Evolutionary conservation across 2,888 invertebrate species (phyloP).

Genomic region (Ennomos erosarius): DNA sequence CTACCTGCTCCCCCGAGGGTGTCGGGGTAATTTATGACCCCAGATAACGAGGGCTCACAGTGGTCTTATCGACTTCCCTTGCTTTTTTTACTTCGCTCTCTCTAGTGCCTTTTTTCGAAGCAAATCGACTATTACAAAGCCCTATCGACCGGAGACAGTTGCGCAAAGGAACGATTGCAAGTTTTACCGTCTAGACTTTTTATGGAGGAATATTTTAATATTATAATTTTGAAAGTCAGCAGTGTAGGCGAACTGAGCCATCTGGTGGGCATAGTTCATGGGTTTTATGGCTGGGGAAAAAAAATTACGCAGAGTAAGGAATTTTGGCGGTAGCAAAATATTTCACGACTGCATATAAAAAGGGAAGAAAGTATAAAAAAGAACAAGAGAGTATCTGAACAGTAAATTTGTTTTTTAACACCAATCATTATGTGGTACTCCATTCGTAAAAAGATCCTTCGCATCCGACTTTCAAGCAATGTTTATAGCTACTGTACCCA

Average conservation of each 20-base stretch:
- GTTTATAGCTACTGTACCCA: conserved; percentile 65
- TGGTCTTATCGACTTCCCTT: conserved; percentile 80
- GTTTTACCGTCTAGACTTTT: conserved; percentile 57
- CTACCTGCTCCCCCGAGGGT: conserved; percentile 79
- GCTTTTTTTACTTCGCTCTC: conserved; percentile 68
- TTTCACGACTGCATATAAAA: conserved; percentile 22
- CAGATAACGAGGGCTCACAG: conserved; percentile 82
- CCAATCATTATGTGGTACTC: conserved; percentile 57
- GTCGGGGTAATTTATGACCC: conserved; percentile 81
- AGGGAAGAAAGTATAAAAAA: conserved; percentile 5
- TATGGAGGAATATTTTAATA: conserved; percentile 44
- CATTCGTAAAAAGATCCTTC: conserved; percentile 68
- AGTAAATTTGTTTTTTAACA: conserved; percentile 35
- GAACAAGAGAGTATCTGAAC: conserved; percentile 46
- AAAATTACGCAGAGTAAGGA: conserved; percentile 10
- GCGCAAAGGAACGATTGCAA: conserved; percentile 46
- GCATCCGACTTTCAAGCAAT: conserved; percentile 70
- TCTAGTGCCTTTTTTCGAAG: conserved; percentile 75
- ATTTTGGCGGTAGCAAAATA: conserved; percentile 16
- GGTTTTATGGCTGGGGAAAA: conserved; percentile 32
- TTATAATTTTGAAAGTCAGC: conserved; percentile 44
- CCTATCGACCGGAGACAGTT: conserved; percentile 71
- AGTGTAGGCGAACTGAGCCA: conserved; percentile 33
- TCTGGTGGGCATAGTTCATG: conserved; percentile 35
- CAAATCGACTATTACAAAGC: conserved; percentile 75